Conservation (phyloP, 2,113 vertebrate species). For the Enhydra lutris region DNA sequence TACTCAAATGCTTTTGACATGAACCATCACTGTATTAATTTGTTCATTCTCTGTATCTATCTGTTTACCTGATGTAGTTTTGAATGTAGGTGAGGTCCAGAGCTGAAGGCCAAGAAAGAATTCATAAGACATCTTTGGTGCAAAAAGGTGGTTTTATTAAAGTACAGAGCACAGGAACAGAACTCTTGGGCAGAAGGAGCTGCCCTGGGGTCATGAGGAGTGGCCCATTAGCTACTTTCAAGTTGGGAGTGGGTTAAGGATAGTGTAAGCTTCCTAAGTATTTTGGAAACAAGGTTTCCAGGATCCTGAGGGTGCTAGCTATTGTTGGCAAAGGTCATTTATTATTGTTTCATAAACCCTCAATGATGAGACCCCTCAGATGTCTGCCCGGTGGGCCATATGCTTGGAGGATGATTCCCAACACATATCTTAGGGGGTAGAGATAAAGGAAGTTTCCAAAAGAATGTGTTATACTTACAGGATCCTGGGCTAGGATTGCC, state of each 20-base stretch:
- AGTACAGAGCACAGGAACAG: not conserved
- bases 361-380: not conserved
- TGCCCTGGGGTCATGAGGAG: not conserved
- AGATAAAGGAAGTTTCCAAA: not conserved
- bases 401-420: not conserved
- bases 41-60: not conserved
- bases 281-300: not conserved
- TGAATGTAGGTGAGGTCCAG: not conserved
- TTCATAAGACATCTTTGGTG: not conserved
- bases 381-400: not conserved
- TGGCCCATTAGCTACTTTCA: not conserved
- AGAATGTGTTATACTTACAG: not conserved
- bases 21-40: not conserved
- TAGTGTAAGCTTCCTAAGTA: not conserved
- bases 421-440: not conserved
- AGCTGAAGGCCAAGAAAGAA: too few relatives aligned
- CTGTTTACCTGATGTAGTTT: not conserved
- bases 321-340: not conserved
- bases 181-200: not conserved
- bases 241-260: not conserved
- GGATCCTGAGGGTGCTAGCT: not conserved
- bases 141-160: not conserved
- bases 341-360: not conserved
- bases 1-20: not conserved
- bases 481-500: not conserved